Conservation (phyloP, 2,888 invertebrate genomes). For the Darwinula stevensoni region DNA sequence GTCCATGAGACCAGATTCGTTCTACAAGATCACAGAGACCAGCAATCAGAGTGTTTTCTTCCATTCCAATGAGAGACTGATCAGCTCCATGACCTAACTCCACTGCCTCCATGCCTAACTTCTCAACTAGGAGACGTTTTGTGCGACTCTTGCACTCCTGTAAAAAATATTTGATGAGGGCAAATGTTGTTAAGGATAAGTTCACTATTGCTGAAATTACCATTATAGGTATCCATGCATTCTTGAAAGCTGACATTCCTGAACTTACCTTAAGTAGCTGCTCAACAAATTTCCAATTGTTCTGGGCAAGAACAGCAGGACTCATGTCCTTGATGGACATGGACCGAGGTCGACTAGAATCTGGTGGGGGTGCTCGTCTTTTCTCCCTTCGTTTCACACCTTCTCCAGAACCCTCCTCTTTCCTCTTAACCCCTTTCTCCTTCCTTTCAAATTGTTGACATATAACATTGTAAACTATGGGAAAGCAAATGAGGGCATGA, state of each 20-base stretch:
- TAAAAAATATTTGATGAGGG: constrained; percentile 3
- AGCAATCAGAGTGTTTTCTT: constrained; percentile 94
- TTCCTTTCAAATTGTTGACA: too few species aligned
- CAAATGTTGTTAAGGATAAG: too few species aligned
- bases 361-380: too few species aligned
- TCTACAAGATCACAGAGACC: constrained; percentile 88
- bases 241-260: neutral
- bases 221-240: too few species aligned
- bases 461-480: too few species aligned
- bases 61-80: constrained; percentile 38
- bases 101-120: constrained; percentile 89
- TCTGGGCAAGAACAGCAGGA: constrained; percentile 72
- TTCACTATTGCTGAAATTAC: too few species aligned
- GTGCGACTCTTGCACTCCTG: constrained; percentile 80
- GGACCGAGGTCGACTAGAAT: too few species aligned
- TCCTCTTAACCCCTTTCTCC: too few species aligned
- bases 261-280: constrained; percentile 55
- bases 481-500: too few species aligned
- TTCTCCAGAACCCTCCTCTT: too few species aligned
- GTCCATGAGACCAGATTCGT: constrained; percentile 87
- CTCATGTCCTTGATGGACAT: constrained; percentile 15
- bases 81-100: constrained; percentile 74
- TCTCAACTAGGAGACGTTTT: constrained; percentile 92
- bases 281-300: constrained; percentile 93
- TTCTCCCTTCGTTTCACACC: too few species aligned